Evolutionary conservation across 2,113 vertebrate species (phyloP).

Genomic region (Daboia siamensis): DNA sequence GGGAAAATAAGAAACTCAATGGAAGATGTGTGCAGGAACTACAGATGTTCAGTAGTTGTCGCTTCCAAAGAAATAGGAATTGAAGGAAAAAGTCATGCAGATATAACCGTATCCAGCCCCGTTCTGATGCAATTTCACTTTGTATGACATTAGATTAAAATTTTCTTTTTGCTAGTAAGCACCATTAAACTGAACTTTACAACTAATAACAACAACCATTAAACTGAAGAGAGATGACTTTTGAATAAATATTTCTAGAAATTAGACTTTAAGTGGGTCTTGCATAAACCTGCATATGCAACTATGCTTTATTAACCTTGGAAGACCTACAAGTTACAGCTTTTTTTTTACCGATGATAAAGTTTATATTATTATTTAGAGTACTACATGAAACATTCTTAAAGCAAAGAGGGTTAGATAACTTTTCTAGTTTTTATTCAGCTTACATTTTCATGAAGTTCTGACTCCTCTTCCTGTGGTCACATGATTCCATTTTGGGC

Average conservation of each 20-base stretch:
- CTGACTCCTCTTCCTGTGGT: neutral
- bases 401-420: neutral
- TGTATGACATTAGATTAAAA: neutral
- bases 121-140: neutral
- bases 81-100: neutral
- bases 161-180: neutral
- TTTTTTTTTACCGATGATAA: neutral
- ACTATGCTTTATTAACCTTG: neutral
- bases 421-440: neutral
- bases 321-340: neutral
- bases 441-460: neutral
- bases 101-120: neutral
- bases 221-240: neutral
- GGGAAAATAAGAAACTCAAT: slow-evolving; percentile 25
- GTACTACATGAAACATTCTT: neutral
- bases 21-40: slow-evolving; percentile 11
- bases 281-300: neutral
- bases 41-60: slow-evolving; percentile 4
- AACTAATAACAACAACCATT: neutral
- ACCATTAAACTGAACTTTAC: neutral
- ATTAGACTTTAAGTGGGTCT: neutral
- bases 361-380: neutral
- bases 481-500: neutral
- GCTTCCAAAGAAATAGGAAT: neutral
- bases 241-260: neutral